These are phyloP conservation scores for Labia minor DNA, from an alignment of 2,888 invertebrate genomes.

Conservation along the genomic window DNA sequence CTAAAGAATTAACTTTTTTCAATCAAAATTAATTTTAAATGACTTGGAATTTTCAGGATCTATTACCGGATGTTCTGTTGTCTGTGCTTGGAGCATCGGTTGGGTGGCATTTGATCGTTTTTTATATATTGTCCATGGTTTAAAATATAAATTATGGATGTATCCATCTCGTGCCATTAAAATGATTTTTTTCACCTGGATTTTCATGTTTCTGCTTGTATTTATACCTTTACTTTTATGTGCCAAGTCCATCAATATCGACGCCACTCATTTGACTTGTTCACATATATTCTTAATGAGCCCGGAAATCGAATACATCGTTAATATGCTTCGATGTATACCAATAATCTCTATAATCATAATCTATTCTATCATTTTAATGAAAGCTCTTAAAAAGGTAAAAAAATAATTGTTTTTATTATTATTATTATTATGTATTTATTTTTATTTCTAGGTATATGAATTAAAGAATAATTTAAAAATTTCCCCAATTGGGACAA, in stretches of 20 bases:
- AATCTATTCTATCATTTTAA: neutral
- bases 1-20: too few relatives aligned
- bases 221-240: neutral
- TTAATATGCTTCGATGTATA: constrained; percentile 41
- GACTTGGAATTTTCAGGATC: too few relatives aligned
- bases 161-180: constrained; percentile 46
- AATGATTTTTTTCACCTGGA: constrained; percentile 46
- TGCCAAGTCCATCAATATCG: too few relatives aligned
- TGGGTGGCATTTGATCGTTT: constrained; percentile 53
- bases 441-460: too few relatives aligned
- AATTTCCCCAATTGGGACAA: too few relatives aligned
- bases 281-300: too few relatives aligned
- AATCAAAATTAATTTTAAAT: too few relatives aligned
- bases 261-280: too few relatives aligned
- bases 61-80: too few relatives aligned
- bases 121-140: constrained; percentile 51
- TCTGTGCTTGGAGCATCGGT: constrained; percentile 47
- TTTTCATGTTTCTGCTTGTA: constrained; percentile 38
- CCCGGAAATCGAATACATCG: constrained; percentile 45
- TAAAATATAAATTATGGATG: constrained; percentile 51
- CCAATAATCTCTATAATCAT: neutral
- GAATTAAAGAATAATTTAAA: too few relatives aligned
- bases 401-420: too few relatives aligned
- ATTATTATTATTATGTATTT: too few relatives aligned
- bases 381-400: neutral